Conservation (phyloP, 2,113 vertebrate species). For the Clarias gariepinus region DNA sequence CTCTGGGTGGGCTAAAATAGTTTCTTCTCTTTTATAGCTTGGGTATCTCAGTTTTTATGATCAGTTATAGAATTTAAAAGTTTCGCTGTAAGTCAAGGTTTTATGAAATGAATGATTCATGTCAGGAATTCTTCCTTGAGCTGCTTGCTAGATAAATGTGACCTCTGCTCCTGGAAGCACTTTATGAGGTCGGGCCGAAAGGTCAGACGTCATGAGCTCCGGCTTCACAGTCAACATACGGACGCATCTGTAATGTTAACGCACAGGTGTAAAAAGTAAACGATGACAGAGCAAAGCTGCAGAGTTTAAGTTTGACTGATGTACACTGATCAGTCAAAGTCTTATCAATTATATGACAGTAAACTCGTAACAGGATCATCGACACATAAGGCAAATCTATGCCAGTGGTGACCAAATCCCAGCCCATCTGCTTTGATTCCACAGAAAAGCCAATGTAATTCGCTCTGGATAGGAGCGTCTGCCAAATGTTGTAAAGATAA, state of each 20-base stretch:
- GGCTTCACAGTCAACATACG: slow-evolving; percentile 4
- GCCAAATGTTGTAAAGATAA: too few relatives aligned
- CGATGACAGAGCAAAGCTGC: background rate
- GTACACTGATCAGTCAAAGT: too few relatives aligned
- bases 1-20: background rate
- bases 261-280: slow-evolving; percentile 15
- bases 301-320: background rate
- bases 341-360: too few relatives aligned
- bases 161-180: slow-evolving; percentile 43
- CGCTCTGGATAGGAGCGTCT: too few relatives aligned
- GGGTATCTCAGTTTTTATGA: background rate
- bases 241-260: background rate
- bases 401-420: too few relatives aligned
- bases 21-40: background rate
- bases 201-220: slow-evolving; percentile 58
- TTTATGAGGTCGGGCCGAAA: slow-evolving; percentile 46
- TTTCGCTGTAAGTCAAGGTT: background rate
- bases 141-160: background rate
- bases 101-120: background rate
- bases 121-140: slow-evolving; percentile 24
- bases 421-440: too few relatives aligned
- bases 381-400: too few relatives aligned
- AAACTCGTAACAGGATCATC: too few relatives aligned
- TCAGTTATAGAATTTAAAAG: slow-evolving; percentile 41
- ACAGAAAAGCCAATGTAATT: too few relatives aligned